Conservation (phyloP, 2,797 vertebrate genomes). For the Poecile montanus region DNA sequence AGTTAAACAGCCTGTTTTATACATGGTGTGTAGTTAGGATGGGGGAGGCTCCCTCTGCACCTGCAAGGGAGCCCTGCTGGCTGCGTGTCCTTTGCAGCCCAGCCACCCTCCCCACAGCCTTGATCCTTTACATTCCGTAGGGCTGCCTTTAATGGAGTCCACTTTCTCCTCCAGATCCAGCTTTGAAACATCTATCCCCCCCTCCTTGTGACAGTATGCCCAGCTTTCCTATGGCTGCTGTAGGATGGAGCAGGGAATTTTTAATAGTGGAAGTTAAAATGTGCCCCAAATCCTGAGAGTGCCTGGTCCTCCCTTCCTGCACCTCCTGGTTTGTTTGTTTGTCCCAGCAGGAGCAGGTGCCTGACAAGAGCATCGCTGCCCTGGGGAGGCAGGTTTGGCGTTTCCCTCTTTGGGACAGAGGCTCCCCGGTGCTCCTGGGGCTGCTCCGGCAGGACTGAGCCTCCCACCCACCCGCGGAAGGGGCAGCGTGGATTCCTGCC, state of each 20-base stretch:
- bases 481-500: background rate
- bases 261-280: background rate
- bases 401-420: background rate
- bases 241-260: background rate
- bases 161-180: background rate
- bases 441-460: background rate
- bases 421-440: background rate
- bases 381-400: rapidly evolving
- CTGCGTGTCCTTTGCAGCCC: background rate
- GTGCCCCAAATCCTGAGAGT: background rate
- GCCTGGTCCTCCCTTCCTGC: background rate
- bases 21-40: background rate
- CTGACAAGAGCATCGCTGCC: background rate
- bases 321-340: background rate
- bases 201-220: rapidly evolving
- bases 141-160: background rate
- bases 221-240: background rate
- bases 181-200: background rate
- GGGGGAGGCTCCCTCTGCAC: background rate
- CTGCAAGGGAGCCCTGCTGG: background rate
- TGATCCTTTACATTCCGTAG: background rate
- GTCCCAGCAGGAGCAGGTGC: background rate
- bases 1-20: background rate
- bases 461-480: rapidly evolving
- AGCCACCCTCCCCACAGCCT: background rate